A percentile compares a stretch with the other conserved stretches of the same genome.
Evolutionary conservation across 2,888 invertebrate genomes (phyloP).

Genomic region (Pristionchus arcanus): DNA sequence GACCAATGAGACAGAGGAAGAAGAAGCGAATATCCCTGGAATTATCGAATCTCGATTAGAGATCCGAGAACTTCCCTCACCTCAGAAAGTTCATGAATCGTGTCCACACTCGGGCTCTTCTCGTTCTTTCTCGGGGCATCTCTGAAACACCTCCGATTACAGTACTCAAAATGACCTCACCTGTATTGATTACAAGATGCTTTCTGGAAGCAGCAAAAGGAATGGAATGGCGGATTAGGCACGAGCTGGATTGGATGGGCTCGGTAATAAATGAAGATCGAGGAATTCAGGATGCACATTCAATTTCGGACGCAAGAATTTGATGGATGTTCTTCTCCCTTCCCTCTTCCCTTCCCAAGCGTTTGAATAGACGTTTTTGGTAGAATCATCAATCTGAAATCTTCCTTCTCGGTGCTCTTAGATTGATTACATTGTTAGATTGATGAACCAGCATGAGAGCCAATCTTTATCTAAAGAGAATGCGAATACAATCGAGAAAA

Average conservation of each 20-base stretch:
- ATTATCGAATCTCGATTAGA: neutral
- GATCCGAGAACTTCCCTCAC: neutral
- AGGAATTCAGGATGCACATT: conserved; percentile 6
- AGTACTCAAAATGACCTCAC: neutral
- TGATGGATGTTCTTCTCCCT: conserved; percentile 1
- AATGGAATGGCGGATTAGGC: neutral
- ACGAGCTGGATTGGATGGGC: neutral
- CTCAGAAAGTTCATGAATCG: neutral
- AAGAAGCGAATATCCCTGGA: conserved; percentile 21
- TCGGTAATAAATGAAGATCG: conserved; percentile 15
- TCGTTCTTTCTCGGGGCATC: neutral
- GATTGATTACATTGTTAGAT: too few relatives aligned
- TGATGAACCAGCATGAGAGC: neutral
- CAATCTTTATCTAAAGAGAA: conserved; percentile 11
- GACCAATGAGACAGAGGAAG: conserved; percentile 27
- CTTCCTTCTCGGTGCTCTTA: neutral
- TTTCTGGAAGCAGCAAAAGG: neutral
- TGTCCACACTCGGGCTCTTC: neutral
- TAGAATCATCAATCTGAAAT: neutral
- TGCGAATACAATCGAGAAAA: neutral
- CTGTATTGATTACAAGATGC: neutral
- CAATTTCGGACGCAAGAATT: conserved; percentile 16
- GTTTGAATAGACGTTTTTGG: conserved; percentile 17
- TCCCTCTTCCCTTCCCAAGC: neutral
- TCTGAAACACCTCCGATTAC: neutral